Percentiles rank a stretch among this genome's conserved stretches.
Evolutionary conservation across 1,140 invertebrate species (phyloP).

Genomic region (Drosophila paulistorum): DNA sequence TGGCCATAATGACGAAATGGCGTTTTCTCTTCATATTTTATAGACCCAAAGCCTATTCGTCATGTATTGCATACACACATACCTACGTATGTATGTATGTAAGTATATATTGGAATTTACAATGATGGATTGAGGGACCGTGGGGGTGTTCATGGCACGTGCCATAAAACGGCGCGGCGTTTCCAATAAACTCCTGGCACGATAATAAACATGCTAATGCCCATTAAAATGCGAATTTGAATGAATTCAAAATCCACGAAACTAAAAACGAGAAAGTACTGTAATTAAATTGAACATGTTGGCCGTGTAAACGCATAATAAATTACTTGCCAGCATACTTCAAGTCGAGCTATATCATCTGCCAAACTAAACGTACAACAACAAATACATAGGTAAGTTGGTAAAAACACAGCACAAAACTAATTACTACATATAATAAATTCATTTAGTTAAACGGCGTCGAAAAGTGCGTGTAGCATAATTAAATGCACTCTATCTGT

Average conservation of each 20-base stretch:
- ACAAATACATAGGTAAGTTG: conserved; percentile 48
- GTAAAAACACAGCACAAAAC: no score
- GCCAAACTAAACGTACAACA: conserved; percentile 31
- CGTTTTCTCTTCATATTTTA: conserved; percentile 70
- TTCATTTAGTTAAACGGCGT: conserved; percentile 57
- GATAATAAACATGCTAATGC: conserved; percentile 59
- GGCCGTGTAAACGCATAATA: conserved; percentile 69
- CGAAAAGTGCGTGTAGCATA: conserved; percentile 47
- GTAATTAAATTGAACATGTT: conserved; percentile 66
- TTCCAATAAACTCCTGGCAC: conserved; percentile 60
- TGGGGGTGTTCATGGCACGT: conserved; percentile 60
- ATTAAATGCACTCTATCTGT: conserved; percentile 53
- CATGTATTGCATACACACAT: conserved; percentile 52
- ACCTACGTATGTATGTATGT: no score
- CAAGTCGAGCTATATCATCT: conserved; percentile 43
- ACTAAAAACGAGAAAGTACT: conserved; percentile 40
- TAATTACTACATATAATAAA: conserved; percentile 25
- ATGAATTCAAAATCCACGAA: conserved; percentile 62
- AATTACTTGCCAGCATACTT: conserved; percentile 61
- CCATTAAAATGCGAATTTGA: conserved; percentile 64
- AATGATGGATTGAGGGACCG: conserved; percentile 31
- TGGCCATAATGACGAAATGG: conserved; percentile 71
- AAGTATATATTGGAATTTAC: neutral
- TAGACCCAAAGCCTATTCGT: conserved; percentile 56
- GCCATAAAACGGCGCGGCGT: conserved; percentile 53